These are phyloP conservation scores for Megaceryle maxima DNA, from an alignment of 2,113 vertebrate species.

Conservation along the genomic window DNA sequence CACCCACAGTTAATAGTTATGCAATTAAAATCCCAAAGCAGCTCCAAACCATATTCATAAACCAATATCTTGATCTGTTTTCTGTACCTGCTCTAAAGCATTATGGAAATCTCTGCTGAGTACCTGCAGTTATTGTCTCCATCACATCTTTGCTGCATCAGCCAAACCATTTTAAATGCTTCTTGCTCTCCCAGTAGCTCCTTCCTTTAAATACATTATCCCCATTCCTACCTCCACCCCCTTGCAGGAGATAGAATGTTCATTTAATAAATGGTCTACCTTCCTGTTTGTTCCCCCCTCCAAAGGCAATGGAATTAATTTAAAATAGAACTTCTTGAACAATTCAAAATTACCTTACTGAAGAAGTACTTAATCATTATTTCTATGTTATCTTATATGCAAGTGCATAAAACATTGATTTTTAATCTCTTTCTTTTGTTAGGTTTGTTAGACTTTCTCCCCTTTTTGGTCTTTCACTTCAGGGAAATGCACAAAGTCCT, in stretches of 20 bases:
- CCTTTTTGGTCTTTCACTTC: background rate
- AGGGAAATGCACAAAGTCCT: background rate
- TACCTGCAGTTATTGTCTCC: background rate
- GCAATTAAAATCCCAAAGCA: background rate
- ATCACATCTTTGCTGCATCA: background rate
- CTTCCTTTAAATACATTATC: background rate
- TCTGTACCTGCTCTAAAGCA: background rate
- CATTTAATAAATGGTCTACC: background rate
- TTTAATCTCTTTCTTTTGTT: background rate
- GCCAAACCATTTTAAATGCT: background rate
- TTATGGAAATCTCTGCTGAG: background rate
- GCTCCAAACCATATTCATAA: background rate
- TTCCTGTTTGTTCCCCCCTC: background rate
- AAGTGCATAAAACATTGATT: background rate
- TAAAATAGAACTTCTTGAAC: background rate
- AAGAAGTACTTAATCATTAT: background rate
- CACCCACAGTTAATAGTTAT: background rate
- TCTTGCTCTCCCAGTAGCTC: background rate
- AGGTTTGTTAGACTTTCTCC: background rate
- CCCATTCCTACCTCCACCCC: too few relatives aligned
- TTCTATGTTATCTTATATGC: background rate
- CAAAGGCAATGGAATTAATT: background rate
- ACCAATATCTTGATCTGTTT: background rate
- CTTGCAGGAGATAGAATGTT: background rate
- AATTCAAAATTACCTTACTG: background rate